A percentile compares a stretch with the other conserved stretches of the same genome.
Conservation (phyloP, 1,140 invertebrate species). For the Microplitis mediator region DNA sequence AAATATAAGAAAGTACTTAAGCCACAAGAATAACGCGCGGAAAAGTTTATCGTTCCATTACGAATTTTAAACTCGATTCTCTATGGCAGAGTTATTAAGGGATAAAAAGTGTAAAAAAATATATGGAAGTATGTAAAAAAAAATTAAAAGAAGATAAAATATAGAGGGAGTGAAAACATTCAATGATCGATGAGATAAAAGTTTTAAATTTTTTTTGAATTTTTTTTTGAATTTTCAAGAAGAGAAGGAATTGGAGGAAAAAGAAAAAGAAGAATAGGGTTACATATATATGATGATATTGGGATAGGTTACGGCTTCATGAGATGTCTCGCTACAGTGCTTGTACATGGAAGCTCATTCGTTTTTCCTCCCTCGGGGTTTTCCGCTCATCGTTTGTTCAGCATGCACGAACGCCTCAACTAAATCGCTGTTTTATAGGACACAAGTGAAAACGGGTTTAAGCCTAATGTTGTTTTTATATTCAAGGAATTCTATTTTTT, state of each 20-base stretch:
- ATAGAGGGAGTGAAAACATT: not conserved
- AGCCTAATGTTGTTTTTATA: conserved; percentile 2
- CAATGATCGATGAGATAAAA: not conserved
- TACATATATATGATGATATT: not conserved
- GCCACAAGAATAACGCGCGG: not conserved
- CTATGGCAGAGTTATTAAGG: not conserved
- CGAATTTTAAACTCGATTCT: conserved; percentile 14
- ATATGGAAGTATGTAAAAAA: not conserved
- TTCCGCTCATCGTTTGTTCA: conserved; percentile 5
- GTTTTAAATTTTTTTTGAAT: not conserved
- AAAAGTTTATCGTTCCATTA: conserved; percentile 14
- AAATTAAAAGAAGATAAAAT: not conserved
- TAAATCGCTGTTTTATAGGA: conserved; percentile 29
- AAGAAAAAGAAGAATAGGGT: not conserved
- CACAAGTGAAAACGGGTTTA: conserved; percentile 22
- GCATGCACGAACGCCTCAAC: conserved; percentile 17
- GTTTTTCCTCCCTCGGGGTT: not conserved
- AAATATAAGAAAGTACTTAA: not conserved
- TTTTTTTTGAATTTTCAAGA: not conserved
- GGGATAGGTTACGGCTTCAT: not conserved
- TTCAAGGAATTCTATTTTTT: not conserved
- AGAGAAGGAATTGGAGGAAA: not conserved
- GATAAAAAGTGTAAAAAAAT: not conserved
- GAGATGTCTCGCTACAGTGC: conserved; percentile 3
- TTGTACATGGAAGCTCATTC: conserved; percentile 3